phyloP scores from a whole-genome alignment of 92 coral and sea anemone genomes.

The Galaxea fascicularis region DNA sequence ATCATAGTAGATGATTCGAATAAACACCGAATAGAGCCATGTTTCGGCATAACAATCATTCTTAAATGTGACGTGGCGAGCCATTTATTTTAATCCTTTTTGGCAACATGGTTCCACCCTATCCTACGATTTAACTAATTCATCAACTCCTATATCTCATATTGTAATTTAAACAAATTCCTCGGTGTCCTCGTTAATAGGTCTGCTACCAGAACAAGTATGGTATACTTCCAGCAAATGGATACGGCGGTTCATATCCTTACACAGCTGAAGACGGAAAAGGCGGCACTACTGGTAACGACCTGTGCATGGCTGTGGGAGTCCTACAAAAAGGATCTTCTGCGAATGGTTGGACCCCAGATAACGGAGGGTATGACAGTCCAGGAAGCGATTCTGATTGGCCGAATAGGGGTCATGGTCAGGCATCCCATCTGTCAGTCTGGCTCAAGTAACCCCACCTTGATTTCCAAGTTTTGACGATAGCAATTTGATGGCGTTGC shows the following conservation, averaged over 20 bases:
- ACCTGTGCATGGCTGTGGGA: constrained; percentile 85
- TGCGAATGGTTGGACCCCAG: constrained; percentile 82
- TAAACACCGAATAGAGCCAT: too few species aligned
- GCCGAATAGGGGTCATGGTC: constrained; percentile 71
- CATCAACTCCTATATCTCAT: too few species aligned
- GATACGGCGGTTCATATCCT: constrained; percentile 86
- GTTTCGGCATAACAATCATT: too few species aligned
- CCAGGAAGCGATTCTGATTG: constrained; percentile 85
- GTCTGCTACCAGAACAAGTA: constrained; percentile 79
- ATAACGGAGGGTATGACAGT: constrained; percentile 77
- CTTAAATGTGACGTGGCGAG: too few species aligned
- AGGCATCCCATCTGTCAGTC: constrained; percentile 68
- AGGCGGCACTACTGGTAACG: constrained; percentile 61
- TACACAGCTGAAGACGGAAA: constrained; percentile 54
- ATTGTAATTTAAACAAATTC: too few species aligned
- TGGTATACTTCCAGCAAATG: constrained; percentile 69
- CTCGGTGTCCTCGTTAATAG: constrained; percentile 19
- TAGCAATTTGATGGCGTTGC: too few species aligned
- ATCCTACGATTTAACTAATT: too few species aligned
- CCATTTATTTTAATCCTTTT: too few species aligned
- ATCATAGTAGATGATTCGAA: too few species aligned
- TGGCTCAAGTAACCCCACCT: constrained; percentile 70
- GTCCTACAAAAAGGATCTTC: constrained; percentile 61
- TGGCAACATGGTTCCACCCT: too few species aligned
- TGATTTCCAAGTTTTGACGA: too few species aligned